Conservation (phyloP, 1,140 invertebrate genomes). For the Pseudomyrmex pallidus region DNA sequence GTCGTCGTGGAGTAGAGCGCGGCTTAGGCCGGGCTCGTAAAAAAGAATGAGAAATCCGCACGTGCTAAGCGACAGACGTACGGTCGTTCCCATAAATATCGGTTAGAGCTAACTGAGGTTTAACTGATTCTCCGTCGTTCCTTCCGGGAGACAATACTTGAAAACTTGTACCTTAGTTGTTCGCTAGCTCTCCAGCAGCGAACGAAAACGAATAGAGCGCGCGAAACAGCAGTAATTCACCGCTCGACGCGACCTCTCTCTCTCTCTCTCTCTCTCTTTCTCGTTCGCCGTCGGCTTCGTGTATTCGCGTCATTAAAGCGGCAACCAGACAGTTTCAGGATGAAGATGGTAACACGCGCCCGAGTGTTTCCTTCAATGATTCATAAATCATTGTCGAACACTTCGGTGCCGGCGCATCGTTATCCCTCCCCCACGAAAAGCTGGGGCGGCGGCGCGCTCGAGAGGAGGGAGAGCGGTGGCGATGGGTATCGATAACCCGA, state of each 20-base stretch:
- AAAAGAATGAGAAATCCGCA: constrained; percentile 52
- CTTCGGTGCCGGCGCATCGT: constrained; percentile 19
- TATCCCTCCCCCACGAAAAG: constrained; percentile 33
- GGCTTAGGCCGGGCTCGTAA: constrained; percentile 32
- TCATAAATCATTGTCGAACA: constrained; percentile 49
- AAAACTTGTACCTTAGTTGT: constrained; percentile 23
- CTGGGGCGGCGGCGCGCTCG: background rate
- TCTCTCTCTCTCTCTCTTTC: background rate
- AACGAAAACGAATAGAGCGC: constrained; percentile 10
- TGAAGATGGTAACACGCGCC: constrained; percentile 3
- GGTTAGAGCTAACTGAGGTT: constrained; percentile 50
- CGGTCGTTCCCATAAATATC: constrained; percentile 51
- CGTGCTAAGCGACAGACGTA: constrained; percentile 42
- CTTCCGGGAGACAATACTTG: constrained; percentile 17
- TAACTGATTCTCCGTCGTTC: constrained; percentile 20
- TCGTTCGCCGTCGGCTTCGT: background rate
- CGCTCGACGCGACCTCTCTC: background rate
- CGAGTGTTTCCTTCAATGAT: constrained; percentile 32
- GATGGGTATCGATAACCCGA: constrained; percentile 78
- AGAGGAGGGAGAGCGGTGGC: background rate
- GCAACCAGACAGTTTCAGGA: background rate
- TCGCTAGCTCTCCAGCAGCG: background rate
- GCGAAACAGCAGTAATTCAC: constrained; percentile 11
- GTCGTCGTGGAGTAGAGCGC: constrained; percentile 7
- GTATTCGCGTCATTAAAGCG: constrained; percentile 40